phyloP scores from a whole-genome alignment of 2,888 invertebrate genomes.

The Hedychridium roseum region DNA sequence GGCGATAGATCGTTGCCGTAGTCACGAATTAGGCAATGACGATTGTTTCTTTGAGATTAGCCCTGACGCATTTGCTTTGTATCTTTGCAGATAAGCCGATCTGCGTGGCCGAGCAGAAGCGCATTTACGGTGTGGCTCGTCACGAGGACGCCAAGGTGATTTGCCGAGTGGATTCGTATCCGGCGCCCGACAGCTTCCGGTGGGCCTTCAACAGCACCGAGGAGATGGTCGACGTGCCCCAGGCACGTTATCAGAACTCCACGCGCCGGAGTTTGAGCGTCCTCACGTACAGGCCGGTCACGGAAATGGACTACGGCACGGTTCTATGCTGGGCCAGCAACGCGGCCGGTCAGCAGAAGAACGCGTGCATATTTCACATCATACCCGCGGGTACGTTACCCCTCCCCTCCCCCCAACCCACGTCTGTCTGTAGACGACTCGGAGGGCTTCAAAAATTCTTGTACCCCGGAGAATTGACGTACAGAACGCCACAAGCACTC shows the following conservation, averaged over 20 bases:
- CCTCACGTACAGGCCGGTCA: constrained; percentile 78
- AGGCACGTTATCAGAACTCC: constrained; percentile 71
- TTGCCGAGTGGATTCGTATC: constrained; percentile 87
- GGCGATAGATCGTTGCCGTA: no score
- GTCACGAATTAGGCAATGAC: no score
- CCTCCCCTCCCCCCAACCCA: background rate
- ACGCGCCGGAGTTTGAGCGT: constrained; percentile 69
- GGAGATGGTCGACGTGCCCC: constrained; percentile 79
- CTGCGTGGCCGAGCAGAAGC: constrained; percentile 77
- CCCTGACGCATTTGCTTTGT: constrained; percentile 5
- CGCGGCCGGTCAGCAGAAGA: constrained; percentile 75
- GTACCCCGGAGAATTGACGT: no score
- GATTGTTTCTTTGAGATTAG: constrained; percentile 8
- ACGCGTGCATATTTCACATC: constrained; percentile 79
- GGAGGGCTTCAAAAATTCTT: background rate
- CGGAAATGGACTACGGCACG: constrained; percentile 80
- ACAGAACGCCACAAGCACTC: no score
- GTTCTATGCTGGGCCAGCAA: constrained; percentile 80
- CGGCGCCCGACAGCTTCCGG: constrained; percentile 81
- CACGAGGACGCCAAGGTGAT: constrained; percentile 81
- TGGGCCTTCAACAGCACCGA: constrained; percentile 92
- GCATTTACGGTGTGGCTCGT: constrained; percentile 84
- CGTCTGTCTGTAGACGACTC: background rate
- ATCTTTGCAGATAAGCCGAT: constrained; percentile 79
- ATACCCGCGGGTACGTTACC: constrained; percentile 69